Conservation (phyloP, 64 coral and sea anemone genomes). For the Pocillopora damicornis region DNA sequence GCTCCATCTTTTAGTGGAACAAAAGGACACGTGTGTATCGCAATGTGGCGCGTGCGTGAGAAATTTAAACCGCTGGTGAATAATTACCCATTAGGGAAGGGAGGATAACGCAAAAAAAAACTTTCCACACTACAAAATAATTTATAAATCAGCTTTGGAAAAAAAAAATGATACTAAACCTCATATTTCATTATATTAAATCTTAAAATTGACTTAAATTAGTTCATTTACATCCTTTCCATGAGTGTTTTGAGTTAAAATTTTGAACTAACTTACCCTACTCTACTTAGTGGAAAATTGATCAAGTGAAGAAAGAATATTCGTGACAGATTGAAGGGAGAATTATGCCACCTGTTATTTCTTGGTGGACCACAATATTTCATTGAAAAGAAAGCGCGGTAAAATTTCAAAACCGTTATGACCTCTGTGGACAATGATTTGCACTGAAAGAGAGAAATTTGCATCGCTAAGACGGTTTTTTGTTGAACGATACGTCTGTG, state of each 20-base stretch:
- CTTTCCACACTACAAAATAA: neutral
- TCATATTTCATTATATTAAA: neutral
- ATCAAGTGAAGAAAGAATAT: neutral
- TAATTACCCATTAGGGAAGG: neutral
- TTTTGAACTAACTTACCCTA: neutral
- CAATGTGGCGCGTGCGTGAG: constrained; percentile 10
- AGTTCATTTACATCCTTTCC: neutral
- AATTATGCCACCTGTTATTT: constrained; percentile 24
- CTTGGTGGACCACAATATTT: constrained; percentile 1
- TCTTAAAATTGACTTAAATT: neutral
- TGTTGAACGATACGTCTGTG: neutral
- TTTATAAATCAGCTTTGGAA: neutral
- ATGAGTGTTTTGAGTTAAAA: neutral
- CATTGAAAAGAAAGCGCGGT: constrained; percentile 38
- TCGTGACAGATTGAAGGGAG: constrained; percentile 14
- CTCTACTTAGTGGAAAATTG: neutral
- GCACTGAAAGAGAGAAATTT: neutral
- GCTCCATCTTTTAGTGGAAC: neutral
- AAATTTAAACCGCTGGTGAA: neutral
- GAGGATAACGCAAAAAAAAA: neutral
- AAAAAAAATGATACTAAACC: neutral
- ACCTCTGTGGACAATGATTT: neutral
- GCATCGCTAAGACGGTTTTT: neutral
- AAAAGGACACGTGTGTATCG: neutral
- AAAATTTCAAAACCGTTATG: constrained; percentile 39